Evolutionary conservation across 2,797 vertebrate genomes (phyloP).

Genomic region (Orestias chungarensis): DNA sequence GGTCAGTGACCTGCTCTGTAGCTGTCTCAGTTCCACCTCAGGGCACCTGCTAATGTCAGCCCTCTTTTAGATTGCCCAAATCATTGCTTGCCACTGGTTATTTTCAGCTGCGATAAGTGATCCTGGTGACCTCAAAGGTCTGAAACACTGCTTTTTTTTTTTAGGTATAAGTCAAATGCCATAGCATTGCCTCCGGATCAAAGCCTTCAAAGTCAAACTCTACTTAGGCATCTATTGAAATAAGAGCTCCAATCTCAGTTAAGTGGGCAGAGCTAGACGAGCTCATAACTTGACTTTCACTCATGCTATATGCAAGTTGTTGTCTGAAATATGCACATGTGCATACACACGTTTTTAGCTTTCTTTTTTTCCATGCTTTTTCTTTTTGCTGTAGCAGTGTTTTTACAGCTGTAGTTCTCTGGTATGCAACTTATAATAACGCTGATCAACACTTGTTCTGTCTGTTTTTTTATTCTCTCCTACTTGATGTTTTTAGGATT

Average conservation of each 20-base stretch:
- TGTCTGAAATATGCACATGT: conserved; percentile 34
- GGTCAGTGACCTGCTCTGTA: conserved; percentile 84
- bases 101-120: conserved; percentile 84
- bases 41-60: conserved; percentile 83
- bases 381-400: conserved; percentile 7
- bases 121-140: conserved; percentile 82
- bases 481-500: conserved; percentile 37
- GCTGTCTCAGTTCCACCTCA: conserved; percentile 81
- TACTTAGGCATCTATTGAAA: conserved; percentile 84
- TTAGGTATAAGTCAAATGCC: conserved; percentile 84
- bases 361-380: conserved; percentile 1
- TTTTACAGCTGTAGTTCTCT: conserved; percentile 11
- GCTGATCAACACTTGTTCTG: conserved; percentile 1
- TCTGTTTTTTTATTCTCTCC: not conserved
- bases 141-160: conserved; percentile 78
- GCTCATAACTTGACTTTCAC: conserved; percentile 72
- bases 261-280: conserved; percentile 71
- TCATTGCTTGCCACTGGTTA: conserved; percentile 81
- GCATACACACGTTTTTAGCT: conserved; percentile 3
- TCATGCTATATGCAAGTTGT: conserved; percentile 64
- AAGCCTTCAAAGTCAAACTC: conserved; percentile 85
- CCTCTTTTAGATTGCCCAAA: conserved; percentile 77
- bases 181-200: conserved; percentile 82
- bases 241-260: conserved; percentile 76
- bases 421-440: conserved; percentile 4